Percentiles rank a stretch among this genome's conserved stretches.
phyloP scores from a whole-genome alignment of 2,888 invertebrate genomes.

The Chloromyia formosa region DNA sequence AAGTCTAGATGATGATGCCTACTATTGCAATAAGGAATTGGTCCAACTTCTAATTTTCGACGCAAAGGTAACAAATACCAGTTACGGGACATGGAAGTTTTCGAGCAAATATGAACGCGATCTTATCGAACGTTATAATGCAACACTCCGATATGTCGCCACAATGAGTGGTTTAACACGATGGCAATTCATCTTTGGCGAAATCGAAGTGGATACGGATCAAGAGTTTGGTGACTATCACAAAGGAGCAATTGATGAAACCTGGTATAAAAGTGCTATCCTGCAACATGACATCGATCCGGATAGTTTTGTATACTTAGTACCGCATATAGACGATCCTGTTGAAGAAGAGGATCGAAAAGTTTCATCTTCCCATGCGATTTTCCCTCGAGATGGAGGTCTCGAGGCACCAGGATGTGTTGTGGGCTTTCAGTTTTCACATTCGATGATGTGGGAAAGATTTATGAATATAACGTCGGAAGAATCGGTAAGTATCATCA shows the following conservation, averaged over 20 bases:
- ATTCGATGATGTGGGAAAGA: conserved; percentile 72
- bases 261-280: conserved; percentile 91
- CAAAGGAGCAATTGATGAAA: conserved; percentile 82
- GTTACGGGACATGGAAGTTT: conserved; percentile 68
- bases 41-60: conserved; percentile 88
- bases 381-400: conserved; percentile 81
- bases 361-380: conserved; percentile 84
- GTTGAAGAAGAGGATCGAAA: conserved; percentile 68
- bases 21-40: conserved; percentile 85
- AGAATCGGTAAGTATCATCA: conserved; percentile 63
- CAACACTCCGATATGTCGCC: conserved; percentile 81
- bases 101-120: conserved; percentile 66
- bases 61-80: conserved; percentile 75
- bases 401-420: conserved; percentile 86
- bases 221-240: conserved; percentile 80
- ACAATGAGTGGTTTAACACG: conserved; percentile 90
- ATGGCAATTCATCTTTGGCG: conserved; percentile 80
- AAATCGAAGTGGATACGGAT: conserved; percentile 65
- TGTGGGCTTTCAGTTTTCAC: conserved; percentile 86
- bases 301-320: conserved; percentile 80
- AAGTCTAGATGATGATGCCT: conserved; percentile 73
- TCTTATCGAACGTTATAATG: conserved; percentile 74
- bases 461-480: conserved; percentile 76
- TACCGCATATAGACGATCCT: conserved; percentile 69
- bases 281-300: conserved; percentile 81